phyloP scores from a whole-genome alignment of 1,140 invertebrate species.

The Bombus huntii region DNA sequence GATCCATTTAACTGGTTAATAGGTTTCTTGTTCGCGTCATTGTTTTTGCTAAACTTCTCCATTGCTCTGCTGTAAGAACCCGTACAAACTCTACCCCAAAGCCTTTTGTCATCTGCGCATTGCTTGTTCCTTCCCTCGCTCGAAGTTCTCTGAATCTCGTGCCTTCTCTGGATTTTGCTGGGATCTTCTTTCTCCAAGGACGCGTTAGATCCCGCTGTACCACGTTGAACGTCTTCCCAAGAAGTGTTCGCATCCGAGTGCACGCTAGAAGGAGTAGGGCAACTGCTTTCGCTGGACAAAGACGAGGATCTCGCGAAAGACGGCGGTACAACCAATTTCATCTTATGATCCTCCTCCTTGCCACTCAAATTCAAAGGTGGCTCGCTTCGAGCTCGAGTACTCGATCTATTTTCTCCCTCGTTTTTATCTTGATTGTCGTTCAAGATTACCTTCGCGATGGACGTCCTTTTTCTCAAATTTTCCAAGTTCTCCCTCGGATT shows the following conservation, averaged over 20 bases:
- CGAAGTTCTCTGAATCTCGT: conserved; percentile 54
- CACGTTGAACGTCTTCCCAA: conserved; percentile 74
- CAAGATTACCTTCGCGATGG: conserved; percentile 77
- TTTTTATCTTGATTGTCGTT: conserved; percentile 72
- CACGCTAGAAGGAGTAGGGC: conserved; percentile 71
- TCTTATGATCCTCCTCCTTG: conserved; percentile 58
- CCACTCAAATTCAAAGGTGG: conserved; percentile 21
- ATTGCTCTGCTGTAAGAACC: conserved; percentile 82
- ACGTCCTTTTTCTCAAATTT: conserved; percentile 76
- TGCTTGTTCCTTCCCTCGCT: conserved; percentile 60
- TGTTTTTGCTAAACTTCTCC: conserved; percentile 80
- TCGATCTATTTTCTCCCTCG: conserved; percentile 57
- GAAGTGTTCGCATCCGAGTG: conserved; percentile 73
- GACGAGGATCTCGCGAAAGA: conserved; percentile 75
- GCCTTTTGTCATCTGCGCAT: conserved; percentile 67
- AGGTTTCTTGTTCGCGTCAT: conserved; percentile 62
- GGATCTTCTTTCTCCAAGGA: conserved; percentile 72
- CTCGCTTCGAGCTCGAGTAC: conserved; percentile 58
- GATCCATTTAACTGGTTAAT: conserved; percentile 41
- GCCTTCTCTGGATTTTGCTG: conserved; percentile 37
- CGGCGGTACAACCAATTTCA: conserved; percentile 63
- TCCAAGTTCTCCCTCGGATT: conserved; percentile 76
- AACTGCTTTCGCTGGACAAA: conserved; percentile 74
- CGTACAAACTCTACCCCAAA: conserved; percentile 81
- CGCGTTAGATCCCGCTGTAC: conserved; percentile 55